Evolutionary conservation across 2,888 invertebrate genomes (phyloP).

Genomic region (Latrodectus hesperus): DNA sequence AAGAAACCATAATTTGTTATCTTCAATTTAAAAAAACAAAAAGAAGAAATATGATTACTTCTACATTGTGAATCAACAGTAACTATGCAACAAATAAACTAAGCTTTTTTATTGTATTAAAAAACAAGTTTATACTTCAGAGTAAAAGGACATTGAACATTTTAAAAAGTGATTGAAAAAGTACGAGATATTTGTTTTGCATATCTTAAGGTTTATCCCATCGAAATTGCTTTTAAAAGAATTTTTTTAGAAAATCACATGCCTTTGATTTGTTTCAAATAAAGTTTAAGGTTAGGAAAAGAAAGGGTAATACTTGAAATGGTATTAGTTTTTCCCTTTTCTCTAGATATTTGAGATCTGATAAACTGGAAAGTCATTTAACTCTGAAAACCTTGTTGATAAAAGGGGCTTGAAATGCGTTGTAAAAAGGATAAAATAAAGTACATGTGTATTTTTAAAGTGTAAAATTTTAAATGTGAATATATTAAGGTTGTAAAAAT

Average conservation of each 20-base stretch:
- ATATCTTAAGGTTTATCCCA: slow-evolving; percentile 19
- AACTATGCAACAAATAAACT: too few relatives aligned
- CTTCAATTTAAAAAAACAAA: too few relatives aligned
- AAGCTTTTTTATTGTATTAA: too few relatives aligned
- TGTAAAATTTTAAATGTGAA: too few relatives aligned
- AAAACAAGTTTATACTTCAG: too few relatives aligned
- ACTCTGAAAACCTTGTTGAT: slow-evolving; percentile 33
- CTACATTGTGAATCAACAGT: too few relatives aligned
- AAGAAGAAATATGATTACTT: too few relatives aligned
- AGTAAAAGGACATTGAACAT: too few relatives aligned
- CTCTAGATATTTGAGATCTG: background rate
- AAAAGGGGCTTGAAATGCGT: slow-evolving; percentile 12
- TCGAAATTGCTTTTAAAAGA: slow-evolving; percentile 46
- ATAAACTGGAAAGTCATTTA: slow-evolving; percentile 58
- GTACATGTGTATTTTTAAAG: too few relatives aligned
- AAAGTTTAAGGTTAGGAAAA: background rate
- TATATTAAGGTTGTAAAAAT: too few relatives aligned
- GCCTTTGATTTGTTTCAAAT: background rate
- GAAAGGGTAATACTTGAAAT: background rate
- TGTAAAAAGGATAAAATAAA: background rate
- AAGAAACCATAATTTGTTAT: too few relatives aligned
- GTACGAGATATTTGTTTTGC: slow-evolving; percentile 29
- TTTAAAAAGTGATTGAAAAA: too few relatives aligned
- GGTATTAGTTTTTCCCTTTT: background rate
- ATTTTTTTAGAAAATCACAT: slow-evolving; percentile 4